Conservation (phyloP, 2,888 invertebrate genomes). For the Phrixothrix hirtus region DNA sequence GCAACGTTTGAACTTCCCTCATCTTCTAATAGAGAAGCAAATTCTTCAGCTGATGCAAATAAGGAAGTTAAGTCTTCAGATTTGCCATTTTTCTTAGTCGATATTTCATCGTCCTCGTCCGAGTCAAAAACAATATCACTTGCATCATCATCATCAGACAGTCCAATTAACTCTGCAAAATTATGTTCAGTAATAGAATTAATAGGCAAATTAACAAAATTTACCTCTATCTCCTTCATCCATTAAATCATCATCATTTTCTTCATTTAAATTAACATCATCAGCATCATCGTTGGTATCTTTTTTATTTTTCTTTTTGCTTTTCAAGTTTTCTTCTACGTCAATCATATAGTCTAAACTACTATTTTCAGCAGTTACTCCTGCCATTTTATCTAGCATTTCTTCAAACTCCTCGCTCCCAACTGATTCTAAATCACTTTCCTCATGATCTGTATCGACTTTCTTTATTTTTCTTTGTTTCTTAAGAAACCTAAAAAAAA, state of each 20-base stretch:
- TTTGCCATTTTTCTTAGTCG: conserved; percentile 39
- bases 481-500: conserved; percentile 62
- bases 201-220: conserved; percentile 1
- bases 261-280: conserved; percentile 40
- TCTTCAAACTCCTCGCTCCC: conserved; percentile 77
- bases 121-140: conserved; percentile 55
- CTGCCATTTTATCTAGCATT: conserved; percentile 64
- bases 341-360: conserved; percentile 72
- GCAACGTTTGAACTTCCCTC: conserved; percentile 65
- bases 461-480: conserved; percentile 52
- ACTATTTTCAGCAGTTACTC: conserved; percentile 56
- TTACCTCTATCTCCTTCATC: conserved; percentile 53
- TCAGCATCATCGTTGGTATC: conserved; percentile 39
- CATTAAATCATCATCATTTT: conserved; percentile 38
- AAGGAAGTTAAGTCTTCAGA: conserved; percentile 62
- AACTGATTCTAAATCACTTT: conserved; percentile 71
- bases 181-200: neutral
- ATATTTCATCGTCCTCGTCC: conserved; percentile 44
- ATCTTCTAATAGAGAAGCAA: conserved; percentile 85
- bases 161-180: conserved; percentile 41
- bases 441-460: conserved; percentile 59
- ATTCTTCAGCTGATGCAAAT: conserved; percentile 87
- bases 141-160: conserved; percentile 48
- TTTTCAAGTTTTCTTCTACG: conserved; percentile 58
- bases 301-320: conserved; percentile 37